phyloP scores from a whole-genome alignment of 2,888 invertebrate genomes.

The Luperina testacea region DNA sequence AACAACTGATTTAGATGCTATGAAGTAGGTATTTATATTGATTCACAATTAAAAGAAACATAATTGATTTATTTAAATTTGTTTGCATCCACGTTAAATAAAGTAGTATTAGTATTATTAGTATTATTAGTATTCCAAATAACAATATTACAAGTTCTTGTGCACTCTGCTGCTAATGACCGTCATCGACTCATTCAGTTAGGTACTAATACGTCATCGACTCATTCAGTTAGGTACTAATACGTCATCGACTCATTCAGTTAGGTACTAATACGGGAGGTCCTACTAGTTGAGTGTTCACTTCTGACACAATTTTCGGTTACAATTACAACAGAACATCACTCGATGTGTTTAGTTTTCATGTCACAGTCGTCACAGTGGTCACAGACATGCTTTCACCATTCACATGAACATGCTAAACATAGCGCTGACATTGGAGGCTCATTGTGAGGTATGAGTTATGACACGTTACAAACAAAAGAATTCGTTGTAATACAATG shows the following conservation, averaged over 20 bases:
- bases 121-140: neutral
- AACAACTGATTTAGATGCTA: neutral
- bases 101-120: too few species aligned
- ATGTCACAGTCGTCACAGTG: constrained; percentile 39
- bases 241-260: too few species aligned
- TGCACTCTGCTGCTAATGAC: neutral
- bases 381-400: constrained; percentile 50
- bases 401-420: constrained; percentile 45
- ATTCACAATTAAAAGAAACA: neutral
- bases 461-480: constrained; percentile 11
- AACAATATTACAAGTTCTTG: neutral
- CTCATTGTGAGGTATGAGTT: constrained; percentile 12
- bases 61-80: neutral
- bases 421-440: constrained; percentile 27
- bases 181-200: neutral
- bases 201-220: neutral
- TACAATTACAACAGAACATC: constrained; percentile 34
- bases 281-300: neutral
- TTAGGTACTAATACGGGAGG: neutral
- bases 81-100: neutral
- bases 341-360: constrained; percentile 32
- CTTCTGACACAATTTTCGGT: constrained; percentile 31
- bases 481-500: neutral
- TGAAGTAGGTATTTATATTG: too few species aligned
- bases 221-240: neutral